Percentiles rank a stretch among this genome's conserved stretches.
phyloP scores from a whole-genome alignment of 1,140 invertebrate genomes.

The Nixonia krombeini region DNA sequence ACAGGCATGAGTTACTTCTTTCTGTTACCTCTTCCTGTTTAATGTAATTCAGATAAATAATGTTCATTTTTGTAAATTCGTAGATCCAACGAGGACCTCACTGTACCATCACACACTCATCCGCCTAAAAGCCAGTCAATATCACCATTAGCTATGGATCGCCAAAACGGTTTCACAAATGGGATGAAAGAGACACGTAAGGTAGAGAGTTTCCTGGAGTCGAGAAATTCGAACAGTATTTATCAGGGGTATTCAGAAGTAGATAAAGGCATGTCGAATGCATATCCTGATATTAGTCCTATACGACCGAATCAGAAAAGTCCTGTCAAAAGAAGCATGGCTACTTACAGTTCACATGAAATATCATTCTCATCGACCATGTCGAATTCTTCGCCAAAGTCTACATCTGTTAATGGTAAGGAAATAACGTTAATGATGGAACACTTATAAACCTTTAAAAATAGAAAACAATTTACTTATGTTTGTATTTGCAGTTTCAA shows the following conservation, averaged over 20 bases:
- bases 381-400: slow-evolving; percentile 55
- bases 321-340: slow-evolving; percentile 47
- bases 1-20: too few relatives aligned
- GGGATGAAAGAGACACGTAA: slow-evolving; percentile 62
- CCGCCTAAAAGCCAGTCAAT: slow-evolving; percentile 67
- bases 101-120: slow-evolving; percentile 50
- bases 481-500: slow-evolving; percentile 56
- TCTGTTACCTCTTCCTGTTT: slow-evolving; percentile 37
- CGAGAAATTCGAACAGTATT: slow-evolving; percentile 45
- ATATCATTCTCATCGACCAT: slow-evolving; percentile 56
- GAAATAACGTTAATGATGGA: too few relatives aligned
- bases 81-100: slow-evolving; percentile 66
- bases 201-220: slow-evolving; percentile 58
- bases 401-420: slow-evolving; percentile 49
- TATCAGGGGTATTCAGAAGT: slow-evolving; percentile 63
- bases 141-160: slow-evolving; percentile 69
- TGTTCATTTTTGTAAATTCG: slow-evolving; percentile 7
- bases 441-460: too few relatives aligned
- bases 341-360: slow-evolving; percentile 60
- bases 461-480: too few relatives aligned
- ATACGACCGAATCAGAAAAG: slow-evolving; percentile 56
- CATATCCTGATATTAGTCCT: slow-evolving; percentile 57
- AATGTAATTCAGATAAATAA: slow-evolving; percentile 8
- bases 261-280: slow-evolving; percentile 55
- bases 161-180: slow-evolving; percentile 66